Conservation (phyloP, 2,797 vertebrate species). For the Odontamblyopus lacepedii region DNA sequence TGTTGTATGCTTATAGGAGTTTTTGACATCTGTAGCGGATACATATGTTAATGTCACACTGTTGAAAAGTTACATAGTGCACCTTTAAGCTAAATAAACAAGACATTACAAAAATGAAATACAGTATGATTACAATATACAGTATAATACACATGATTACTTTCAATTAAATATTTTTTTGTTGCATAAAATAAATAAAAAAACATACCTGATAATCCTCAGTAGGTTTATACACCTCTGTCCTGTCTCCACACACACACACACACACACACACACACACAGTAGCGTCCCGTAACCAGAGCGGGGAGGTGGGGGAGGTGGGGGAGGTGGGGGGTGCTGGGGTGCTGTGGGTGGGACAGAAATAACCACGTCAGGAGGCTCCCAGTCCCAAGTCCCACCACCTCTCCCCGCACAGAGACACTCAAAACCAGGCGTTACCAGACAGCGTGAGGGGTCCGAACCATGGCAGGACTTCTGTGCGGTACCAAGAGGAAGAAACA, state of each 20-base stretch:
- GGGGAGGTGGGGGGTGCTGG: conserved; percentile 53
- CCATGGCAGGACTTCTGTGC: conserved; percentile 87
- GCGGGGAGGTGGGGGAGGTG: conserved; percentile 45
- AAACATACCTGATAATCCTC: neutral
- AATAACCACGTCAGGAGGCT: conserved; percentile 79
- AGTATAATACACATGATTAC: too few relatives aligned
- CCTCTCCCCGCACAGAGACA: conserved; percentile 16
- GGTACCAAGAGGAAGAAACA: conserved; percentile 85
- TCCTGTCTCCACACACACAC: conserved; percentile 12
- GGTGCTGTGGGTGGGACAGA: conserved; percentile 69
- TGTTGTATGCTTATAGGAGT: too few relatives aligned
- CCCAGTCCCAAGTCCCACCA: conserved; percentile 59
- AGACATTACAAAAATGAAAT: too few relatives aligned
- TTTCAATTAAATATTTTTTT: too few relatives aligned
- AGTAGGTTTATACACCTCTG: conserved; percentile 11
- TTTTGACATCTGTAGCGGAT: too few relatives aligned
- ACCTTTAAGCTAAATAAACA: too few relatives aligned
- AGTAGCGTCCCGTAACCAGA: conserved; percentile 71
- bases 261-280: conserved; percentile 17
- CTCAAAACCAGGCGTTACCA: conserved; percentile 17
- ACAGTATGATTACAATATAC: too few relatives aligned
- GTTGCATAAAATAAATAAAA: too few relatives aligned
- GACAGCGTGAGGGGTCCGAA: conserved; percentile 15
- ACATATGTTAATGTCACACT: too few relatives aligned
- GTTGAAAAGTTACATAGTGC: too few relatives aligned